Evolutionary conservation across 2,797 vertebrate genomes (phyloP), one percentile per base, ranked within the genome.

Genomic region (Chloroceryle inda): DNA sequence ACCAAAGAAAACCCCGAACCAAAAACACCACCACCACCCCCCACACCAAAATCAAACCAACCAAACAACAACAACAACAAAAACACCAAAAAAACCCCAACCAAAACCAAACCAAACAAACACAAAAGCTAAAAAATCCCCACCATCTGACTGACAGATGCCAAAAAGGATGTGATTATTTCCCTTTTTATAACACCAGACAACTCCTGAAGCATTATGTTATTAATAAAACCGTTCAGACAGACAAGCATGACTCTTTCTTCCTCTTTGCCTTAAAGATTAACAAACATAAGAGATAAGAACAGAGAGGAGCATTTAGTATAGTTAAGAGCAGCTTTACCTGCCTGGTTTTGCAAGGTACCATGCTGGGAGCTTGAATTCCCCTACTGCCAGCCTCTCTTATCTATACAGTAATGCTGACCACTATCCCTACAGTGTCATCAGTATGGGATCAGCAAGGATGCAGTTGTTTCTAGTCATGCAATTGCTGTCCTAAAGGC

Each of bases 221-320:
- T 50, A 87, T 58, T 86, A 87, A 89, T 61, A 86, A 94, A 77
- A 42, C 12, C 53, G 53, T 75, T 79, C 89, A 91, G 82, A 55
- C 68, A 63, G 63, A 81, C 38, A 62, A 49, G 27, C 24, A 5
- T 14, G 38, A 53, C 21, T 82, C 72, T 77, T 80, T 56, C 61
- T 52, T 71, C 47, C 53, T 58, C 13, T n/a, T n/a, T 24, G 7
- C 26, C 21, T 80, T 74, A n/a, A 55, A 71, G 37, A 64, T 10
- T 37, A 76, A 76, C 44, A 73, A 78, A 78, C 4, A 14, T 5
- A 86, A 71, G 6, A 12, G 23, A 3, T 61, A 68, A 77, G 27
- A 80, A 35, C 44, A 93, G 37, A 90, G 40, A 38, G 19, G 19
- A 76, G 33, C 1, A 8, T 40, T 82, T 56, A 50, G 38, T 7